Conservation (phyloP, 2,797 vertebrate genomes). For the Harpagifer antarcticus region DNA sequence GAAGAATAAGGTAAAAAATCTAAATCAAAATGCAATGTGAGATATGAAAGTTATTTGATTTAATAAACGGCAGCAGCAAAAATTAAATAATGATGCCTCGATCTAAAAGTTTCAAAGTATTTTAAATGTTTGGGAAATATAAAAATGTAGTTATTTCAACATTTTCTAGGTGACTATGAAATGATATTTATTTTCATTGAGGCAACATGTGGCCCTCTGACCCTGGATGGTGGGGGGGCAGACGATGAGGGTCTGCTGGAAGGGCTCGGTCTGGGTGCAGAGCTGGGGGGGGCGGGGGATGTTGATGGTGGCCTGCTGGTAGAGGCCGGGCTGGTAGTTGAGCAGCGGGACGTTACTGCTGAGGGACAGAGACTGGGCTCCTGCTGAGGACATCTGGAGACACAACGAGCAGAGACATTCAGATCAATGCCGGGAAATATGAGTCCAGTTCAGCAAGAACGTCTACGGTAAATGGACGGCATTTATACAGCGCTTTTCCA, state of each 20-base stretch:
- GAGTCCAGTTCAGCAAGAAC: neutral
- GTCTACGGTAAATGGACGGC: too few relatives aligned
- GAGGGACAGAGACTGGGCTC: slow-evolving; percentile 93
- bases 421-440: neutral
- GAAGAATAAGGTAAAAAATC: too few relatives aligned
- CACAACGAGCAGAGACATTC: neutral
- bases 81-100: too few relatives aligned
- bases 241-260: slow-evolving; percentile 98
- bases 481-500: too few relatives aligned
- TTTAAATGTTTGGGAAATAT: too few relatives aligned
- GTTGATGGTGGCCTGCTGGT: slow-evolving; percentile 95
- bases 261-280: slow-evolving; percentile 94
- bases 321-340: slow-evolving; percentile 96
- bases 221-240: slow-evolving; percentile 97
- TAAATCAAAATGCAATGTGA: too few relatives aligned
- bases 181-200: neutral
- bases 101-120: too few relatives aligned
- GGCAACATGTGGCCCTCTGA: slow-evolving; percentile 67
- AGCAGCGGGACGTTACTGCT: slow-evolving; percentile 95
- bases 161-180: neutral
- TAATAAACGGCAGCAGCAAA: too few relatives aligned
- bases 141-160: neutral
- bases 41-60: too few relatives aligned
- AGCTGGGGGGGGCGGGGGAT: slow-evolving; percentile 95
- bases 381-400: slow-evolving; percentile 92